phyloP scores from a whole-genome alignment of 2,888 invertebrate species.

The Eretmocerus hayati region DNA sequence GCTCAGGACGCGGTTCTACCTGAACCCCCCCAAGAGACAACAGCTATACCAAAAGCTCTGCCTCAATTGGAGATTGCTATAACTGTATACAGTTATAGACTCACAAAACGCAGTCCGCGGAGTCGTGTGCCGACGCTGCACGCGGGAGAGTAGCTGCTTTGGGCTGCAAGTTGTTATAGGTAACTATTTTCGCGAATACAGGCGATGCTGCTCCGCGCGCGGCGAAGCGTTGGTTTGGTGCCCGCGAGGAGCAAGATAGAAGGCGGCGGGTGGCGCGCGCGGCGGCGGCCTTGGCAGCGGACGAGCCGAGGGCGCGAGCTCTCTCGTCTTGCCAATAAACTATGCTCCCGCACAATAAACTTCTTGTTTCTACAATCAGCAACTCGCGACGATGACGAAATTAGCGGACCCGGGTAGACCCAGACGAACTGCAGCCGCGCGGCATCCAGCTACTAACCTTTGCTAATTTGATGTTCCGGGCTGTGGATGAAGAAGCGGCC shows the following conservation, averaged over 20 bases:
- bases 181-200: too few species aligned
- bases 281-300: neutral
- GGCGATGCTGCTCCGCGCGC: too few species aligned
- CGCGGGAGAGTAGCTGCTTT: neutral
- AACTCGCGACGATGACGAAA: neutral
- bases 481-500: slow-evolving; percentile 38
- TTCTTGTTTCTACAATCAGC: too few species aligned
- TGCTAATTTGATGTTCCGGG: slow-evolving; percentile 46
- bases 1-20: neutral
- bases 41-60: too few species aligned
- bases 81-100: too few species aligned
- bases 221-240: too few species aligned
- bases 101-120: neutral
- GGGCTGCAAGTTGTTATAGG: too few species aligned
- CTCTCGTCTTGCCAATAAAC: too few species aligned
- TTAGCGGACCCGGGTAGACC: neutral
- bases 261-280: neutral
- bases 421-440: neutral
- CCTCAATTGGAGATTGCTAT: too few species aligned
- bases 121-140: neutral
- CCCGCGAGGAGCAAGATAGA: too few species aligned
- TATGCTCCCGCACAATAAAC: too few species aligned
- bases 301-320: slow-evolving; percentile 3
- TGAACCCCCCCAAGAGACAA: too few species aligned
- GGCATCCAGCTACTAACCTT: slow-evolving; percentile 39